phyloP scores from a whole-genome alignment of 2,888 invertebrate genomes.

The Drosophila recens region DNA sequence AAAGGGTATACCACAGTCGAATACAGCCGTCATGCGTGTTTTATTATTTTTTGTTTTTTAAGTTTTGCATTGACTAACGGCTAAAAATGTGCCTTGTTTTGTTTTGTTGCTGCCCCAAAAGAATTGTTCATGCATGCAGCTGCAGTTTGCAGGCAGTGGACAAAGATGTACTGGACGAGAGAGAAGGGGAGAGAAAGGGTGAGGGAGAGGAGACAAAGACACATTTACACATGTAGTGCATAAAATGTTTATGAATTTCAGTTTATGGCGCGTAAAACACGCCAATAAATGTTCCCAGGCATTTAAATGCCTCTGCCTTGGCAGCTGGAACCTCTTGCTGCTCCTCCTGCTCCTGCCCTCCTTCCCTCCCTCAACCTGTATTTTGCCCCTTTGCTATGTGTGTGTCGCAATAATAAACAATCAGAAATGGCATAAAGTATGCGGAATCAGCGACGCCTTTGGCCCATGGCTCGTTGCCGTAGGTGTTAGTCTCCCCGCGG shows the following conservation, averaged over 20 bases:
- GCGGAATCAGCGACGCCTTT: conserved; percentile 60
- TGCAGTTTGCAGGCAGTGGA: conserved; percentile 41
- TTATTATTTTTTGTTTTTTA: conserved; percentile 18
- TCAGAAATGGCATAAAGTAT: conserved; percentile 77
- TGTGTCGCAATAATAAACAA: conserved; percentile 81
- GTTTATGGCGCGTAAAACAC: conserved; percentile 83
- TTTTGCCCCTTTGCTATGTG: not conserved
- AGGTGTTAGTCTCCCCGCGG: conserved; percentile 66
- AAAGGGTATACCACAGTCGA: conserved; percentile 29
- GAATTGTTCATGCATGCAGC: conserved; percentile 42
- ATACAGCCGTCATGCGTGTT: not conserved
- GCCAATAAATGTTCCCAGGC: conserved; percentile 80
- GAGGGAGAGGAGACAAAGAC: conserved; percentile 16
- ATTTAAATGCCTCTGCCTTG: conserved; percentile 69
- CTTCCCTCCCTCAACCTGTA: conserved; percentile 11
- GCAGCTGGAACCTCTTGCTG: conserved; percentile 49
- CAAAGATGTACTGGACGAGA: conserved; percentile 1
- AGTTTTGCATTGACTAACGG: conserved; percentile 35
- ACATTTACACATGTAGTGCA: conserved; percentile 82
- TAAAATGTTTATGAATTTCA: conserved; percentile 81
- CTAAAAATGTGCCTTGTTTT: conserved; percentile 50
- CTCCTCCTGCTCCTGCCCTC: conserved; percentile 15
- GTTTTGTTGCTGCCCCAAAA: conserved; percentile 8
- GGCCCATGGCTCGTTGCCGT: conserved; percentile 27
- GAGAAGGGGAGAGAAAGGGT: not conserved